A percentile compares a stretch with the other conserved stretches of the same genome.
These are phyloP conservation scores for Neosilurus mollespiculum DNA, from an alignment of 2,797 vertebrate genomes.

Conservation along the genomic window DNA sequence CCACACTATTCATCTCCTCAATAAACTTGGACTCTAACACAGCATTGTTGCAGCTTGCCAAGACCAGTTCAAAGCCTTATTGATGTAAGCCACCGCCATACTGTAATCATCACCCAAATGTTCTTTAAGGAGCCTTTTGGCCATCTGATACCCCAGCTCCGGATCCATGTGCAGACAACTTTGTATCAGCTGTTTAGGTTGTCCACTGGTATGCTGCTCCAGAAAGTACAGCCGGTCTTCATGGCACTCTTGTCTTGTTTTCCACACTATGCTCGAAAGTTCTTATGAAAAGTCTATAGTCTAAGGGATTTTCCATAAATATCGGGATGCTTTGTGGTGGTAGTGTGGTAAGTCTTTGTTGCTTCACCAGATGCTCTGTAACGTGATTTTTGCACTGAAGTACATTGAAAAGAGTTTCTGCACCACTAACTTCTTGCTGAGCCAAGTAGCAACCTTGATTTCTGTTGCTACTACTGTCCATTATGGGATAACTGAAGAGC, in stretches of 20 bases:
- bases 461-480: too few species aligned
- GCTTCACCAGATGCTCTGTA: slow-evolving; percentile 4
- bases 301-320: slow-evolving; percentile 16
- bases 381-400: background rate
- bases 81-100: background rate
- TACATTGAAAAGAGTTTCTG: background rate
- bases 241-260: background rate
- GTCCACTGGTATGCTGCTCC: too few species aligned
- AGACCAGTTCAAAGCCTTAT: slow-evolving; percentile 12
- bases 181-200: too few species aligned
- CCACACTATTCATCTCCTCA: background rate
- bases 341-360: background rate
- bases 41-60: too few species aligned
- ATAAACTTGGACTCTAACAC: background rate
- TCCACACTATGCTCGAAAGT: too few species aligned
- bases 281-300: background rate
- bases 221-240: background rate
- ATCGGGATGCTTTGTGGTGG: background rate
- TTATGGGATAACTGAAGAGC: too few species aligned
- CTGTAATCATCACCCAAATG: background rate
- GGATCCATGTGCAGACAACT: background rate
- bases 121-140: background rate
- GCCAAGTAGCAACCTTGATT: too few species aligned
- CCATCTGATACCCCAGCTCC: background rate
- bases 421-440: too few species aligned